These are phyloP conservation scores for Zaprionus africanus DNA, from an alignment of 1,140 invertebrate species.

Conservation along the genomic window DNA sequence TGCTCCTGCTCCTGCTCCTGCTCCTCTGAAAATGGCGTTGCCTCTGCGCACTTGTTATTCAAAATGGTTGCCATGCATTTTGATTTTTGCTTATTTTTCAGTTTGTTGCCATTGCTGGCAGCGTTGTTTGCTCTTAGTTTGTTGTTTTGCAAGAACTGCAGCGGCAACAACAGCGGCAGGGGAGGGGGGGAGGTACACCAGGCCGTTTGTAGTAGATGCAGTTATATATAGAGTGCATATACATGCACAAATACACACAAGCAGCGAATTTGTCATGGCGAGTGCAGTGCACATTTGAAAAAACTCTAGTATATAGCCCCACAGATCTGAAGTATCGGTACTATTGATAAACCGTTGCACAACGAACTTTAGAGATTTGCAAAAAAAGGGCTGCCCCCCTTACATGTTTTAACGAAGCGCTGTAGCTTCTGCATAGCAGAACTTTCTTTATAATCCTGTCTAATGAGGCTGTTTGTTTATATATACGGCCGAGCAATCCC, in stretches of 20 bases:
- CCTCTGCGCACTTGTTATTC: constrained; percentile 75
- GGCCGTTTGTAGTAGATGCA: constrained; percentile 42
- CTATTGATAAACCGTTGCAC: not conserved
- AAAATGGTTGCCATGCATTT: constrained; percentile 81
- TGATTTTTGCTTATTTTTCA: constrained; percentile 63
- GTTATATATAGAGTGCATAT: constrained; percentile 20
- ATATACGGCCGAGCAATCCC: not conserved
- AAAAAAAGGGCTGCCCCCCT: not conserved
- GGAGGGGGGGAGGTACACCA: not conserved
- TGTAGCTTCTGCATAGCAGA: no score
- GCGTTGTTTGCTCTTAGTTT: constrained; percentile 60
- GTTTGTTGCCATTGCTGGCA: constrained; percentile 75
- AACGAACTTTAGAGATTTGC: not conserved
- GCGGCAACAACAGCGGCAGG: constrained; percentile 13
- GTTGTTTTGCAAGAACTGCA: constrained; percentile 69
- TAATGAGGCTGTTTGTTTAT: not conserved
- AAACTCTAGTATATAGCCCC: not conserved
- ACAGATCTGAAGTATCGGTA: not conserved
- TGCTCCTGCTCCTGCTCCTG: not conserved
- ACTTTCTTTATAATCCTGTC: no score
- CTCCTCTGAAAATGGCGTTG: constrained; percentile 12
- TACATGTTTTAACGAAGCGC: not conserved
- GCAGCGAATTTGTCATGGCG: constrained; percentile 21
- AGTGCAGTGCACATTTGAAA: constrained; percentile 15
- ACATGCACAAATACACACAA: constrained; percentile 17